phyloP scores from a whole-genome alignment of 2,797 vertebrate genomes.

The Manis crassicaudata region DNA sequence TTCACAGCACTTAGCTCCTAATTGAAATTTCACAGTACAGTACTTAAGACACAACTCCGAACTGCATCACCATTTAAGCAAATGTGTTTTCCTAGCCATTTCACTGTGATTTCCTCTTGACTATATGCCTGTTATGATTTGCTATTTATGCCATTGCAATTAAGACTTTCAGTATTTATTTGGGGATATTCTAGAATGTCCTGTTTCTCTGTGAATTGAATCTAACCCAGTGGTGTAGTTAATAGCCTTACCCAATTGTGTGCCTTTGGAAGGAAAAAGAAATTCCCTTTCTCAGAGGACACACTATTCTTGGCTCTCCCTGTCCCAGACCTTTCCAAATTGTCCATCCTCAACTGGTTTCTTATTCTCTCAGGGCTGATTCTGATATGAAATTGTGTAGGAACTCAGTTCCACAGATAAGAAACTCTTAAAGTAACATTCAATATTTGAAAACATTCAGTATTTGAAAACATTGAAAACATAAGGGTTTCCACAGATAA shows the following conservation, averaged over 20 bases:
- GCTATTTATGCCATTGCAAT: background rate
- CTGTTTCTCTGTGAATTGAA: background rate
- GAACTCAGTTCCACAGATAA: background rate
- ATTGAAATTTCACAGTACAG: conserved; percentile 71
- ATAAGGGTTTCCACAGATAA: background rate
- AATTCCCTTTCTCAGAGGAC: background rate
- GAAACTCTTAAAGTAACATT: background rate
- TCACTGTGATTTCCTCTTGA: conserved; percentile 5
- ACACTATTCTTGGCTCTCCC: background rate
- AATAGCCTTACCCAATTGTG: background rate
- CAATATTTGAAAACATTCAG: background rate
- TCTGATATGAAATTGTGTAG: background rate
- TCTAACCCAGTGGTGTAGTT: background rate
- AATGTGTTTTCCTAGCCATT: conserved; percentile 55
- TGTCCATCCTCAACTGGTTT: background rate
- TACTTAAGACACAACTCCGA: conserved; percentile 63
- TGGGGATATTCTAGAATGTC: conserved; percentile 25
- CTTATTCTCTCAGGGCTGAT: background rate
- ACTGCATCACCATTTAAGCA: conserved; percentile 37
- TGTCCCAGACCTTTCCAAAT: background rate
- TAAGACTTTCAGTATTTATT: conserved; percentile 39
- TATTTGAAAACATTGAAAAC: background rate
- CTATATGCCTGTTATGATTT: conserved; percentile 47
- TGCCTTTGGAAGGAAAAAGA: background rate
- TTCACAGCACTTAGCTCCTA: conserved; percentile 62